Conservation (phyloP, 2,797 vertebrate genomes). For the Meda fulgida region DNA sequence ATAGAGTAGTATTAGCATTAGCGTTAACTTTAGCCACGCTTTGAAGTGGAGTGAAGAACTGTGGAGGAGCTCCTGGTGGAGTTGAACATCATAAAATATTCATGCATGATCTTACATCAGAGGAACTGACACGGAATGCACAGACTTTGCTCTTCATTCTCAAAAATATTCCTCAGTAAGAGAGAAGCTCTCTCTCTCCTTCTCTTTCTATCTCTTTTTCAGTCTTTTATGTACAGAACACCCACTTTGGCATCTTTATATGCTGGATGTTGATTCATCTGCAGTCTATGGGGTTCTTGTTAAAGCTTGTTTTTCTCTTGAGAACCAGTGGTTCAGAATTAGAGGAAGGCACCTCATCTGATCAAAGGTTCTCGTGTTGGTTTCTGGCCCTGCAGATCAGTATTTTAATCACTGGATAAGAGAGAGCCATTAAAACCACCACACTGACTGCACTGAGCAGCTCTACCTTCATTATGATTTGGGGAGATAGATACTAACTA, state of each 20-base stretch:
- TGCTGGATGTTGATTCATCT: slow-evolving; percentile 30
- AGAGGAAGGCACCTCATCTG: slow-evolving; percentile 1
- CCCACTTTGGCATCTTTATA: slow-evolving; percentile 23
- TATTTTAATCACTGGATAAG: not conserved
- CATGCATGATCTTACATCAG: slow-evolving; percentile 37
- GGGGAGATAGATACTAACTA: not conserved
- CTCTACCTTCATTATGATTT: not conserved
- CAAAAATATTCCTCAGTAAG: slow-evolving; percentile 32
- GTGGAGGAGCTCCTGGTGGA: slow-evolving; percentile 28
- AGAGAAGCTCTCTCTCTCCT: slow-evolving; percentile 27
- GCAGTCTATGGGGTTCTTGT: slow-evolving; percentile 13
- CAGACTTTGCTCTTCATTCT: slow-evolving; percentile 33
- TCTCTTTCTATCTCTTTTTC: not conserved
- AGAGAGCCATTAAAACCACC: slow-evolving; percentile 18
- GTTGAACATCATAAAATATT: slow-evolving; percentile 43
- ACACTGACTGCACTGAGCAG: not conserved
- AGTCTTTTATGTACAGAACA: slow-evolving; percentile 23
- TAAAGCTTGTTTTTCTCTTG: slow-evolving; percentile 12
- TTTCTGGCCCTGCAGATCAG: not conserved
- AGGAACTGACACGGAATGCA: slow-evolving; percentile 29
- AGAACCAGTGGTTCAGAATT: not conserved
- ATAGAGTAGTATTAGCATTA: slow-evolving; percentile 12
- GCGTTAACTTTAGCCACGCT: slow-evolving; percentile 41
- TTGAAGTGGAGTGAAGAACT: slow-evolving; percentile 43
- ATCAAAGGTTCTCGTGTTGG: slow-evolving; percentile 34